Conservation (phyloP, 2,888 invertebrate genomes). For the Erannis defoliaria region DNA sequence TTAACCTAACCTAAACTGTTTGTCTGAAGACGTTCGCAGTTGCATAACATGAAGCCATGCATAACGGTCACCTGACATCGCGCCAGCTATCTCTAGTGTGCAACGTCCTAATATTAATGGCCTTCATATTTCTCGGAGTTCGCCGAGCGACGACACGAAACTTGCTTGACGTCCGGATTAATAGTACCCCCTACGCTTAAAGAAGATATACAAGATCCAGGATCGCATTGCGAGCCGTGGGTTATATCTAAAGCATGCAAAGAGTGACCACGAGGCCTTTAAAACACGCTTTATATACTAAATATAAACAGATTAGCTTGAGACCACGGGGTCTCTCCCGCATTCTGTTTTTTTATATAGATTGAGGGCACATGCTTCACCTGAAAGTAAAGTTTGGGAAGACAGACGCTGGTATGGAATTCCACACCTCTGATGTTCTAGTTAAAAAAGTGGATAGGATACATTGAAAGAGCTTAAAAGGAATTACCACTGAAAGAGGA, state of each 20-base stretch:
- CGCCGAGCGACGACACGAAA: conserved; percentile 71
- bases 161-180: conserved; percentile 72
- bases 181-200: conserved; percentile 63
- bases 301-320: background rate
- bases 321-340: too few species aligned
- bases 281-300: background rate
- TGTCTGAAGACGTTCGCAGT: conserved; percentile 42
- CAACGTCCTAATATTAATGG: conserved; percentile 80
- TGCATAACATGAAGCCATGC: conserved; percentile 55
- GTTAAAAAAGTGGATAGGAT: too few species aligned
- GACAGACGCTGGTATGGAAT: too few species aligned
- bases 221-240: conserved; percentile 39
- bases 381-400: too few species aligned
- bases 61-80: conserved; percentile 70
- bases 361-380: too few species aligned
- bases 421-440: too few species aligned
- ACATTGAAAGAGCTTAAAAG: too few species aligned
- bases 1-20: conserved; percentile 30
- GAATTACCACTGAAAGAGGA: too few species aligned
- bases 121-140: conserved; percentile 75
- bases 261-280: conserved; percentile 22
- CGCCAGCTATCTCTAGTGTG: conserved; percentile 72
- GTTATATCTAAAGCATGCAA: conserved; percentile 36
- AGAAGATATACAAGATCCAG: conserved; percentile 46
- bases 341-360: too few species aligned